These are phyloP conservation scores for Nansenia antarctica DNA, from an alignment of 2,113 vertebrate genomes.

Conservation along the genomic window DNA sequence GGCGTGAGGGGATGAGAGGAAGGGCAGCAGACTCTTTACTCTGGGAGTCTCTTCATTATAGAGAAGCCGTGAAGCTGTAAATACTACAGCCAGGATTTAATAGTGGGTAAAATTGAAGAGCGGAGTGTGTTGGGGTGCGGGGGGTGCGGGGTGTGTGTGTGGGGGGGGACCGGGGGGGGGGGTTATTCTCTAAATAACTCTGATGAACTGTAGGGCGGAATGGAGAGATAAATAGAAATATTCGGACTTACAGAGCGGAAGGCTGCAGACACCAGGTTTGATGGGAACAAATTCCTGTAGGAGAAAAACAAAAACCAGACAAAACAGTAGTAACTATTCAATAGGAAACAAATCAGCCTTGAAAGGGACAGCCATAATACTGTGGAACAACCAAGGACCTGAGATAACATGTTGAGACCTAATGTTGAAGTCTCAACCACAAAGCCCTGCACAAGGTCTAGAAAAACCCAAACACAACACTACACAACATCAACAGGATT, in stretches of 20 bases:
- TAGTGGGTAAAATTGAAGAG: constrained; percentile 21
- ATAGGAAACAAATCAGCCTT: no score
- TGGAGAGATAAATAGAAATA: background rate
- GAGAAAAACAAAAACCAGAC: constrained; percentile 50
- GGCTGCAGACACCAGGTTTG: constrained; percentile 91
- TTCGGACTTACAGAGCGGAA: constrained; percentile 87
- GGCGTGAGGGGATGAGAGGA: constrained; percentile 11
- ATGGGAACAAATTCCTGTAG: constrained; percentile 92
- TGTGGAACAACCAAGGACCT: no score
- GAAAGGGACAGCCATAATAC: no score
- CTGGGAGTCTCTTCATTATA: constrained; percentile 40
- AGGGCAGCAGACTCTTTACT: constrained; percentile 19
- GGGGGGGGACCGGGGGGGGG: background rate
- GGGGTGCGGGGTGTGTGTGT: constrained; percentile 5
- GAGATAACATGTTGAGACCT: no score
- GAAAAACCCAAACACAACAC: no score
- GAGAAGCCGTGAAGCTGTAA: constrained; percentile 31
- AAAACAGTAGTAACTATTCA: constrained; percentile 24
- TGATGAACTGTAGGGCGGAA: background rate
- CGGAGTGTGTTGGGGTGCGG: background rate
- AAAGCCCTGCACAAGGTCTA: no score
- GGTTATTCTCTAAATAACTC: background rate
- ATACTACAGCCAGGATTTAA: constrained; percentile 32
- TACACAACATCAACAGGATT: no score
- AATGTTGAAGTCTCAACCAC: no score